Base-by-base conservation (phyloP, 2,797 vertebrate genomes). In the Cyprinodon diabolis region DNA sequence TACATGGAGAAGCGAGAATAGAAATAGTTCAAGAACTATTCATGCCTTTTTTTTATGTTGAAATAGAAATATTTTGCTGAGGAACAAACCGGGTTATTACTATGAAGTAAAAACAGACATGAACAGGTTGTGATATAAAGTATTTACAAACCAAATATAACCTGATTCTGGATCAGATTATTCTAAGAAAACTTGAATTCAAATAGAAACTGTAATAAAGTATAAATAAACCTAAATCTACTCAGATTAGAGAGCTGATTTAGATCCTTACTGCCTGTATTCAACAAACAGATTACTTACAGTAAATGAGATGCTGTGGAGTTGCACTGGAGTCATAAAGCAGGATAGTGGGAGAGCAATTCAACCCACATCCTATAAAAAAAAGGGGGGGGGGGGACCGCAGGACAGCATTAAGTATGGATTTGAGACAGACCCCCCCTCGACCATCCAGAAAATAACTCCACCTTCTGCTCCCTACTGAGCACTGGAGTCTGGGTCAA, bases 231-330 rank as follows among this genome's bases (percentile, higher is more conserved):
- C 35, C 2, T 62, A 7, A 17, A 40, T 4, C 11, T 2, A 23
- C n/a, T 19, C 17, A 7, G 6, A 19, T 37, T 30, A 30, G 15
- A 30, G 30, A 12, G 30, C 30, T 37, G 30, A 6, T 52, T 52
- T 52, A 6, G 6, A 17, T 37, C 30, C 8, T 1, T 2, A 19
- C 37, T 19, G 9, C 19, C 35, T 12, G 10, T 12, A 37, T 54
- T 15, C 17, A 30, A 19, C 6, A 4, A 11, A 49, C 49, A 25
- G 10, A 1, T 63, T 47, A 85, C 89, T 87, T 68, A 88, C 87
- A 47, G 57, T 67, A 23, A 72, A 23, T 12, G 7, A 51, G 76
- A 35, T 7, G 71, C 52, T 62, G 72, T n/a, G 11, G 35, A 4
- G 56, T 40, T 72, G 75, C 71, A 21, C 51, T 51, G 75, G 56